Evolutionary conservation across 2,888 invertebrate genomes (phyloP).

Genomic region (Aproaerema taeniolella): DNA sequence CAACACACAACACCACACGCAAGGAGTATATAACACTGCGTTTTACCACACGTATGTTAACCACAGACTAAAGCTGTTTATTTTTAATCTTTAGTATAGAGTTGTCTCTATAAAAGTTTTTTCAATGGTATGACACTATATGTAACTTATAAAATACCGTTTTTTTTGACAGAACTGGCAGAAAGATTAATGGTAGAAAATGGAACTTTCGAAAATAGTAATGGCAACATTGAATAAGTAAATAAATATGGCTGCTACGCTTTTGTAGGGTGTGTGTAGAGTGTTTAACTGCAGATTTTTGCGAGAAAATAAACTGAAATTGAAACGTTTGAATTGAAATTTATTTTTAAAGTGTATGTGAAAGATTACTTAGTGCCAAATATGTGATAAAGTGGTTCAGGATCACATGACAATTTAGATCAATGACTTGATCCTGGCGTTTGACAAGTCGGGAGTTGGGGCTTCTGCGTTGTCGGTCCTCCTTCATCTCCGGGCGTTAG

Average conservation of each 20-base stretch:
- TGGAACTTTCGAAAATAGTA: no score
- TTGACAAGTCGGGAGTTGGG: constrained; percentile 53
- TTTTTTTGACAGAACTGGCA: no score
- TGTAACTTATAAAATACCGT: no score
- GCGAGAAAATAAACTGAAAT: constrained; percentile 17
- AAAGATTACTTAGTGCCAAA: constrained; percentile 18
- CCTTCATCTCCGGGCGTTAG: constrained; percentile 43
- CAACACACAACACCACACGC: constrained; percentile 6
- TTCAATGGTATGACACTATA: no score
- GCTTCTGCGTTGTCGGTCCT: constrained; percentile 47
- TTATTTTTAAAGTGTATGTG: constrained; percentile 11
- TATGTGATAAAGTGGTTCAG: constrained; percentile 26
- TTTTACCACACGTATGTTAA: no score
- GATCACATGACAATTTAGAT: constrained; percentile 47
- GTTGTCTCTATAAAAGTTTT: no score
- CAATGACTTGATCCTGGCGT: constrained; percentile 58
- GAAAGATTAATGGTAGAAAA: no score
- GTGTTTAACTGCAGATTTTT: constrained; percentile 19
- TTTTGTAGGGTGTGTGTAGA: constrained; percentile 37
- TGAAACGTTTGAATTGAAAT: constrained; percentile 9
- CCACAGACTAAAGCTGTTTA: no score
- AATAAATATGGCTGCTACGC: constrained; percentile 65
- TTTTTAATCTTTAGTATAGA: no score
- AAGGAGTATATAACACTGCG: no score
- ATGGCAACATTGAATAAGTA: constrained; percentile 44